Evolutionary conservation across 35 echinoderm and acorn worm species (phyloP), one percentile per base, ranked within the genome.

Genomic region (Eucidaris tribuloides): DNA sequence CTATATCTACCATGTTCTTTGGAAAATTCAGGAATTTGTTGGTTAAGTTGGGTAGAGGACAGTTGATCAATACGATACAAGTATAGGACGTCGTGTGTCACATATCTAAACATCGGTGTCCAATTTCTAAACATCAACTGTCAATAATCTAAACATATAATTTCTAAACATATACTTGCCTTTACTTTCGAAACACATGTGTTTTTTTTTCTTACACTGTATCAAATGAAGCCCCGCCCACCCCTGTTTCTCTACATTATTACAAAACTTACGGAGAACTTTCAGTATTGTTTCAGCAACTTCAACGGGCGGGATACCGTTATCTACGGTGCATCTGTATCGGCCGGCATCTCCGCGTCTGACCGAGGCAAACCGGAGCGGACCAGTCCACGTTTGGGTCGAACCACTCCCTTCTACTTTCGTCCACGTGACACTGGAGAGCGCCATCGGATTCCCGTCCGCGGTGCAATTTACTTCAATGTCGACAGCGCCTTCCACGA

Each of bases 311-410:
- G 63, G 85, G 27, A 93, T 85, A 4, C 96, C 96, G 54, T 99
- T 99, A 59, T 90, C 72, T 3, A 91, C 96, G 27, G 83, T 61
- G 32, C 96, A 99, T 7, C 77, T 87, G 72, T 99, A 99, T 39
- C 80, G 58, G 29, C 96, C 96, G 6, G 77, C 96, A 65, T 93
- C 76, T 5, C 65, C 42, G 42, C 89, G 85, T 5, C 82, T 82
- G 19, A 93, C 90, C 42, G 76, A 81, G 33, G 38, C 59, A 6
- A 97, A 88, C 32, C 49, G 20, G 5, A 93, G 52, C 34, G 80
- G 33, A 5, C 50, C 44, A 7, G 45, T 35, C 5, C 72, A 31
- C 15, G 77, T 33, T n/a, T n/a, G n/a, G 3, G 52, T 52, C 7
- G 29, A 66, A 49, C 80, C 79, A 27, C 35, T 81, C 33, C 55